Percentiles rank a stretch among this genome's conserved stretches.
phyloP scores from a whole-genome alignment of 2,888 invertebrate genomes.

The Rhagonycha fulva region DNA sequence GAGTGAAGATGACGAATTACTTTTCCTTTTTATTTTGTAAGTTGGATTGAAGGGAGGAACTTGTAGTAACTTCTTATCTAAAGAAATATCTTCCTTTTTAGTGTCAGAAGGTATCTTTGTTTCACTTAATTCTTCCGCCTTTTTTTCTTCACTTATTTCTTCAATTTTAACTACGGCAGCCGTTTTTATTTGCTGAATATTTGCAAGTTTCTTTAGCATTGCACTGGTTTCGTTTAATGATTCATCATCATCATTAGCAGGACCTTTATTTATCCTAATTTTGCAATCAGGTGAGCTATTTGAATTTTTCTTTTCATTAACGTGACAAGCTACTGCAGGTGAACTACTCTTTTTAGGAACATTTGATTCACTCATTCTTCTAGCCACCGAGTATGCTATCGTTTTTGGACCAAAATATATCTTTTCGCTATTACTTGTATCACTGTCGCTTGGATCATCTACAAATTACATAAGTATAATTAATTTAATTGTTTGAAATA shows the following conservation, averaged over 20 bases:
- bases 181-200: not conserved
- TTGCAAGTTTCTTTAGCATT: not conserved
- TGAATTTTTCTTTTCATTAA: not conserved
- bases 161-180: not conserved
- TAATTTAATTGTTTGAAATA: not conserved
- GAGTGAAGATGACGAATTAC: not conserved
- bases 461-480: not conserved
- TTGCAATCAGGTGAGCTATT: not conserved
- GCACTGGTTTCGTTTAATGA: not conserved
- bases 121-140: not conserved
- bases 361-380: not conserved
- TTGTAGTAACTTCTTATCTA: not conserved
- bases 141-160: not conserved
- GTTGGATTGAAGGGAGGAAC: not conserved
- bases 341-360: not conserved
- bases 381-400: conserved; percentile 2
- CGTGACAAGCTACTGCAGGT: not conserved
- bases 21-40: not conserved
- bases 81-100: not conserved
- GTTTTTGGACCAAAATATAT: conserved; percentile 5
- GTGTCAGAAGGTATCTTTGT: not conserved
- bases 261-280: not conserved
- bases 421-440: conserved; percentile 4
- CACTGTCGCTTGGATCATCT: conserved; percentile 4
- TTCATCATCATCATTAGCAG: not conserved